Conservation (phyloP, 2,888 invertebrate species). For the Hirtodrosophila duncani region DNA sequence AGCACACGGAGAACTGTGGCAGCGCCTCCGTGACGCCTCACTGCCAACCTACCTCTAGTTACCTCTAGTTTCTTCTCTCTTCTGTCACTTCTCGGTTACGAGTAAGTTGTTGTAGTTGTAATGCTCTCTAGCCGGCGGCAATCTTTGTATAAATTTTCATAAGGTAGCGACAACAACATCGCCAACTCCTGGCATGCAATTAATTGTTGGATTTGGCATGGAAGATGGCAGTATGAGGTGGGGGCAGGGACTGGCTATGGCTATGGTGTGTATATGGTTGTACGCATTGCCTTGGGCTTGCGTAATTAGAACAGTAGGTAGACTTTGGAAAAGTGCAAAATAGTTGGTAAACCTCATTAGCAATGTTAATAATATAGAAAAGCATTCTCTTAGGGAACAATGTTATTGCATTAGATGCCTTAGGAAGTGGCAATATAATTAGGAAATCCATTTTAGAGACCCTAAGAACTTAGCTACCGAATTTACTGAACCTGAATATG, state of each 20-base stretch:
- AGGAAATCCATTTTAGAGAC: too few relatives aligned
- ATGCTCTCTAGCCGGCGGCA: constrained; percentile 13
- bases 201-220: constrained; percentile 34
- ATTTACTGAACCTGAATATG: too few relatives aligned
- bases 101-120: constrained; percentile 8
- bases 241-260: constrained; percentile 6
- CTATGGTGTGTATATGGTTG: constrained; percentile 16
- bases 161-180: constrained; percentile 46
- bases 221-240: constrained; percentile 3
- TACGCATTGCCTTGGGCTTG: constrained; percentile 2
- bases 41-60: neutral
- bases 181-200: constrained; percentile 52
- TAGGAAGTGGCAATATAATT: too few relatives aligned
- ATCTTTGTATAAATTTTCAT: constrained; percentile 34
- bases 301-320: constrained; percentile 37
- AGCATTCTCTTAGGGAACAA: too few relatives aligned
- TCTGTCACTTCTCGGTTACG: constrained; percentile 5
- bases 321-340: constrained; percentile 6
- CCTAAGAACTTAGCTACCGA: too few relatives aligned
- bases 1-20: constrained; percentile 24
- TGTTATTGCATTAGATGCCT: too few relatives aligned
- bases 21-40: too few relatives aligned
- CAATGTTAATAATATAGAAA: constrained; percentile 52
- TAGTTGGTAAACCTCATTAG: constrained; percentile 41
- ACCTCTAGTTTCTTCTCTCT: neutral